Base-by-base conservation (phyloP, 1,140 invertebrate genomes). In the Drosophila jambulina region DNA sequence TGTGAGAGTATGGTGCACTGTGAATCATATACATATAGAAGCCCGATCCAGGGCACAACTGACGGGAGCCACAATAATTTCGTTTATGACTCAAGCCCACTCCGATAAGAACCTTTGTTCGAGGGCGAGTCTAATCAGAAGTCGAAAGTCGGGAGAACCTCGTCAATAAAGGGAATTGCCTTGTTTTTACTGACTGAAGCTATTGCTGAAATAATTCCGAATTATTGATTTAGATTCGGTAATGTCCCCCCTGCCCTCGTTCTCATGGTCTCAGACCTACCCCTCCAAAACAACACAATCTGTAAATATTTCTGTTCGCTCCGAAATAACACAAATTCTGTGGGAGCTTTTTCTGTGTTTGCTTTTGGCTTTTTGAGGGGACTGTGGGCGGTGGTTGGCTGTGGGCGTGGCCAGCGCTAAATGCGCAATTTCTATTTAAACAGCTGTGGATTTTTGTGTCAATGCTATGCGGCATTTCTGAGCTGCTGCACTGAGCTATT, bases 391-490 rank as follows among this genome's bases (percentile, higher is more conserved):
- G 34, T n/a, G 27, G 57, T 25, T 36, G 29, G 13, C 19, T 1
- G 38, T 32, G 63, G 25, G 67, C 40, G 57, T 56, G 49, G 53
- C 45, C 25, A 32, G 63, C 58, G 57, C 53, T 69, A 75, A 86
- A 80, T 87, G 83, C 83, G 83, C 83, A 86, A 86, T 80, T 87
- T 82, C 77, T 88, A 78, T 88, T 88, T 88, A 75, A 84, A 84
- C 84, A 88, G 85, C 81, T 82, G 81, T 48, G 67, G 67, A 70
- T 78, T 74, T 56, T 74, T 56, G 71, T 86, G 79, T 86, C 78
- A 84, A 76, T 80, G 81, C 53, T 56, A 63, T 78, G 65, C 36
- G 63, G 25, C 48, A 49, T 67, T 51, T 78, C 63, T 64, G 61
- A 76, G 59, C 72, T 67, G 72, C 72, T 67, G 72, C 71, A 77